A percentile compares a stretch with the other conserved stretches of the same genome.
These are phyloP conservation scores for Nycticorax nycticorax DNA, from an alignment of 2,113 vertebrate species.

Conservation along the genomic window DNA sequence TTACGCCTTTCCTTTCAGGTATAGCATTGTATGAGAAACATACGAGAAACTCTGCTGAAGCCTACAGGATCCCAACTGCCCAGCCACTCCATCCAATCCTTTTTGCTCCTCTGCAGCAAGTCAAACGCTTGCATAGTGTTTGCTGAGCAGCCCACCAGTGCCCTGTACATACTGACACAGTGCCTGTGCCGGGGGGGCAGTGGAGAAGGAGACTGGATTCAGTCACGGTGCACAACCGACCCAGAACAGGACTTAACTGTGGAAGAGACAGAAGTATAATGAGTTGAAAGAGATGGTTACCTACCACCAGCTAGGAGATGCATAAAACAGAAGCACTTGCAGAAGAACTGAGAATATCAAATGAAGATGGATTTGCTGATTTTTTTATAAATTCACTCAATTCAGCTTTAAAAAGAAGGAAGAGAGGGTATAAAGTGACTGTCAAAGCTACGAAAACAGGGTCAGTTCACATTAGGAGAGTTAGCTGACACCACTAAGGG, in stretches of 20 bases:
- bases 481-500: background rate
- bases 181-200: background rate
- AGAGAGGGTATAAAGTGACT: background rate
- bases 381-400: background rate
- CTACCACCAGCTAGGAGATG: background rate
- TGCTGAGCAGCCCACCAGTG: background rate
- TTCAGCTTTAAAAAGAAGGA: background rate
- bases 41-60: background rate
- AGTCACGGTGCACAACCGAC: background rate
- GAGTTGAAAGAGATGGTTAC: background rate
- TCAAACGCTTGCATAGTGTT: rapidly evolving
- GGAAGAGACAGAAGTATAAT: background rate
- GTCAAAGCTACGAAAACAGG: background rate
- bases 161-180: background rate
- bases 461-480: background rate
- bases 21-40: background rate
- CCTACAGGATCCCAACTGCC: background rate
- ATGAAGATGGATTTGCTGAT: background rate
- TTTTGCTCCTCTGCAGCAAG: background rate
- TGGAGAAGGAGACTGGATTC: background rate
- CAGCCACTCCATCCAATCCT: background rate
- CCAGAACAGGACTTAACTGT: background rate
- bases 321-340: background rate
- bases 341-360: background rate
- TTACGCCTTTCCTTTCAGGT: background rate